Evolutionary conservation across 2,797 vertebrate species (phyloP).

Genomic region (Lacerta agilis): DNA sequence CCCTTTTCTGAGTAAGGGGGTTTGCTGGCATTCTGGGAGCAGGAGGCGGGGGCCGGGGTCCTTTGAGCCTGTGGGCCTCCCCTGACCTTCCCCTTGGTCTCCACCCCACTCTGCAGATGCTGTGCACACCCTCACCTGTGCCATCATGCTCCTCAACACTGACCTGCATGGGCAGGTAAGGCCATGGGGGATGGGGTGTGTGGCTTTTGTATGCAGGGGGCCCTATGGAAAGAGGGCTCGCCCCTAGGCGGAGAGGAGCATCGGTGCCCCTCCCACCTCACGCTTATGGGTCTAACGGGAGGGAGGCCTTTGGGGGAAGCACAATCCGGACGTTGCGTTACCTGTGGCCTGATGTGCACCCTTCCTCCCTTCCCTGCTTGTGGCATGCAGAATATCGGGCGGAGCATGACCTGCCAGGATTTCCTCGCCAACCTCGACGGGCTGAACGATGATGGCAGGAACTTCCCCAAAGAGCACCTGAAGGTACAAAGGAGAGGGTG

Average conservation of each 20-base stretch:
- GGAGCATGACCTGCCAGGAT: constrained; percentile 86
- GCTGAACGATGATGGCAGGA: constrained; percentile 82
- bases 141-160: constrained; percentile 93
- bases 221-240: background rate
- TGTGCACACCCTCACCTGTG: constrained; percentile 88
- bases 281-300: background rate
- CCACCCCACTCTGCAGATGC: constrained; percentile 72
- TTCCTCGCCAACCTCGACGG: constrained; percentile 89
- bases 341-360: too few relatives aligned
- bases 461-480: constrained; percentile 87
- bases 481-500: constrained; percentile 77
- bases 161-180: constrained; percentile 87
- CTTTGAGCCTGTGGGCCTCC: too few relatives aligned
- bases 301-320: too few relatives aligned
- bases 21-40: too few relatives aligned
- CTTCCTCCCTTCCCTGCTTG: background rate
- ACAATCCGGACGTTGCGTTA: too few relatives aligned
- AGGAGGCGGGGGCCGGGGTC: too few relatives aligned
- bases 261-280: accelerated
- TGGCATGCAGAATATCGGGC: constrained; percentile 85
- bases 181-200: background rate
- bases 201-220: too few relatives aligned
- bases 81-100: too few relatives aligned
- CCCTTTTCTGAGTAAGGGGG: too few relatives aligned
- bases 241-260: background rate